Evolutionary conservation across 92 coral and sea anemone genomes (phyloP).

Genomic region (Umimayanthus chanpuru): DNA sequence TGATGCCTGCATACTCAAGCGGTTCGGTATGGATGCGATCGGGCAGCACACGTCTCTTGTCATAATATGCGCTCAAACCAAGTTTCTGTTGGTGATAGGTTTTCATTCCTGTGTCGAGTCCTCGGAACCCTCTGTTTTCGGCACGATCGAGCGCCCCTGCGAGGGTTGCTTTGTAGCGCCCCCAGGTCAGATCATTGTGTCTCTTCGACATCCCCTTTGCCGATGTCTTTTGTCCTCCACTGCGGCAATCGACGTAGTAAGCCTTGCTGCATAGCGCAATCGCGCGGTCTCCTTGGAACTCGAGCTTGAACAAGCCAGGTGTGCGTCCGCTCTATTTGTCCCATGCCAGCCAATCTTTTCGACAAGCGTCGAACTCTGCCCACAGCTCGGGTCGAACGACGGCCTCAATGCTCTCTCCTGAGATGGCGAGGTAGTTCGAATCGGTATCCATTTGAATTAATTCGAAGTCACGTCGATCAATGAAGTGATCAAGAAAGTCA

Average conservation of each 20-base stretch:
- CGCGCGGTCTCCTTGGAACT: not conserved
- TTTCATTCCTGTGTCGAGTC: not conserved
- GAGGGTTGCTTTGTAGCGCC: constrained; percentile 9
- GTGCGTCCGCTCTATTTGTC: constrained; percentile 3
- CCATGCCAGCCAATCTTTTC: constrained; percentile 25
- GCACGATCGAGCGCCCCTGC: not conserved
- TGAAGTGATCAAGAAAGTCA: constrained; percentile 13
- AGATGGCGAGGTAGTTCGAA: constrained; percentile 10
- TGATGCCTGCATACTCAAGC: not conserved
- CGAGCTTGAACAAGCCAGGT: constrained; percentile 27
- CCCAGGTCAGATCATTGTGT: constrained; percentile 19
- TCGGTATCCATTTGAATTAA: constrained; percentile 58
- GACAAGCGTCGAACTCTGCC: not conserved
- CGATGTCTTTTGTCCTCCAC: not conserved
- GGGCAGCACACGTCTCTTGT: not conserved
- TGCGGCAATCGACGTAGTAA: not conserved
- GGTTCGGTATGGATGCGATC: constrained; percentile 2
- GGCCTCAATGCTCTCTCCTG: not conserved
- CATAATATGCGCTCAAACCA: not conserved
- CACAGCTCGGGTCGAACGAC: not conserved
- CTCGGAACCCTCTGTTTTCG: not conserved
- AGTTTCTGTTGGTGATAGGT: not conserved
- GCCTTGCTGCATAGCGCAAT: not conserved
- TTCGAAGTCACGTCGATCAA: constrained; percentile 39
- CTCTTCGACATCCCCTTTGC: constrained; percentile 22